Evolutionary conservation across 2,113 vertebrate genomes (phyloP).

Genomic region (Phocoena sinus): DNA sequence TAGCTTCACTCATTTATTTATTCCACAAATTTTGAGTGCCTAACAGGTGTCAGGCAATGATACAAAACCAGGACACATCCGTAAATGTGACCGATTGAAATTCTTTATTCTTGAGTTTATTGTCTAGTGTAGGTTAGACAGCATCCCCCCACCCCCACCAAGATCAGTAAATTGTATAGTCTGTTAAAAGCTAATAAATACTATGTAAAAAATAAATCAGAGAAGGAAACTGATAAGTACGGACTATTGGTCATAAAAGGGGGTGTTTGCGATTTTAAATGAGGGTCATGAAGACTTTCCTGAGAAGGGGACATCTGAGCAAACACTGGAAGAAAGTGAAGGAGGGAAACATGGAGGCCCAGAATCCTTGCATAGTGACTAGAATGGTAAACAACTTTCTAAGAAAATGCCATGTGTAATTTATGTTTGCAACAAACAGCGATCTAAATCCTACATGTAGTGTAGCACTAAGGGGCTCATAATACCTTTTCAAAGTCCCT

Average conservation of each 20-base stretch:
- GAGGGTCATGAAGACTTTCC: not conserved
- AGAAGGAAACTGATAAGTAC: not conserved
- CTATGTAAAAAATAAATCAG: not conserved
- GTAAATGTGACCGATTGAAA: not conserved
- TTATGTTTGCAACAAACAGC: not conserved
- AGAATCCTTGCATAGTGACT: not conserved
- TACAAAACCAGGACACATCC: not conserved
- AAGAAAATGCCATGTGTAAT: rapidly evolving
- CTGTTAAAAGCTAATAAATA: not conserved
- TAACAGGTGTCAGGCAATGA: not conserved
- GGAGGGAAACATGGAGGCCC: too few relatives aligned
- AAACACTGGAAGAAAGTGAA: not conserved
- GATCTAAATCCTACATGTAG: rapidly evolving
- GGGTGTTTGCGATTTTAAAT: not conserved
- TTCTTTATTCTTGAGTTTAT: not conserved
- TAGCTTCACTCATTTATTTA: not conserved
- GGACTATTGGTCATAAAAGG: not conserved
- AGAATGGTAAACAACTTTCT: not conserved
- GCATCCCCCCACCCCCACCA: not conserved
- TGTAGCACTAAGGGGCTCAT: too few relatives aligned
- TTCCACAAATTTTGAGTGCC: not conserved
- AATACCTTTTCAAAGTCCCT: too few relatives aligned
- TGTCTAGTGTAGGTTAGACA: not conserved
- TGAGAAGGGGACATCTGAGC: not conserved
- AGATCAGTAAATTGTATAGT: not conserved